A percentile compares a stretch with the other conserved stretches of the same genome.
Evolutionary conservation across 2,888 invertebrate species (phyloP).

Genomic region (Pocota personata): DNA sequence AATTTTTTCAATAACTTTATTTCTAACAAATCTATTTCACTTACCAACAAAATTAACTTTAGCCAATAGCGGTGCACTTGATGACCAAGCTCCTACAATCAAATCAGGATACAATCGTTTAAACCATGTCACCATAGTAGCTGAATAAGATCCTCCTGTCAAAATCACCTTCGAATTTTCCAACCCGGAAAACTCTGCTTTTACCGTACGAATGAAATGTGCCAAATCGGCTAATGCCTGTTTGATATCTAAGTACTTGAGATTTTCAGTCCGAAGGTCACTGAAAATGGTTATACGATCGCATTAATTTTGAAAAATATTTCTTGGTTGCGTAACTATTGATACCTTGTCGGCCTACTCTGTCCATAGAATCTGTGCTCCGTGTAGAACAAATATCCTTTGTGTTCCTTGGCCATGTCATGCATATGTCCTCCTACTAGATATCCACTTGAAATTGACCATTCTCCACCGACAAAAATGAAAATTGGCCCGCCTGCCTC

Average conservation of each 20-base stretch:
- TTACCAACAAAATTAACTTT: constrained; percentile 84
- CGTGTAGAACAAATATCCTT: constrained; percentile 88
- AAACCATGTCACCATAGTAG: constrained; percentile 88
- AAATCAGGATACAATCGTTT: constrained; percentile 86
- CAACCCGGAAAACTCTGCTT: constrained; percentile 78
- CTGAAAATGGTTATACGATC: constrained; percentile 80
- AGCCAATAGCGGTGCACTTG: constrained; percentile 86
- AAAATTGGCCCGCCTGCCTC: constrained; percentile 85
- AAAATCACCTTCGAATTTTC: constrained; percentile 83
- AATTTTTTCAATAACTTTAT: too few relatives aligned
- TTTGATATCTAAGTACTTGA: constrained; percentile 86
- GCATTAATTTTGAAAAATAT: not conserved
- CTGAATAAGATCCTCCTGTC: constrained; percentile 87
- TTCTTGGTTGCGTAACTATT: not conserved
- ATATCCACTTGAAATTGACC: constrained; percentile 85
- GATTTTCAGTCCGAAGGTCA: constrained; percentile 84
- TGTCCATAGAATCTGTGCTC: constrained; percentile 93
- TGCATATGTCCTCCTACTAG: constrained; percentile 85
- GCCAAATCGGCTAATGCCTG: constrained; percentile 88
- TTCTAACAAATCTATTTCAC: not conserved
- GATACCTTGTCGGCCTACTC: constrained; percentile 88
- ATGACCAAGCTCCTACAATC: constrained; percentile 85
- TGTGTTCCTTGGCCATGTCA: constrained; percentile 84
- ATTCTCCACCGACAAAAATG: constrained; percentile 88
- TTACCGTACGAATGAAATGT: constrained; percentile 84